These are phyloP conservation scores for Hyppa rectilinea DNA, from an alignment of 2,888 invertebrate genomes.

Conservation along the genomic window DNA sequence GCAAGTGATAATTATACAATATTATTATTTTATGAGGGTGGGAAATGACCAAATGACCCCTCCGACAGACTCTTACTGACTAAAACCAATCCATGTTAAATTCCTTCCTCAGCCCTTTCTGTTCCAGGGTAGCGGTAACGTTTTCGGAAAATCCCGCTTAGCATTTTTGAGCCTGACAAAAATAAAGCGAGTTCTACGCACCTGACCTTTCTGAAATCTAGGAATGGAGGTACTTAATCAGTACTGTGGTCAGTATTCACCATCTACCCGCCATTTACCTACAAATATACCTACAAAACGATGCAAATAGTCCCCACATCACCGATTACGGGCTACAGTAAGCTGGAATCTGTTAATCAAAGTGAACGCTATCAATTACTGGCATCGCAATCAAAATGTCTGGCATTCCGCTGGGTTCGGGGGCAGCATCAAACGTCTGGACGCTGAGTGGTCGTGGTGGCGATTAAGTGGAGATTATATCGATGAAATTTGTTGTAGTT, in stretches of 20 bases:
- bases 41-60: too few relatives aligned
- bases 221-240: not conserved
- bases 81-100: too few relatives aligned
- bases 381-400: constrained; percentile 87
- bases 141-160: too few relatives aligned
- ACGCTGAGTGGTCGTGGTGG: constrained; percentile 41
- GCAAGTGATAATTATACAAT: too few relatives aligned
- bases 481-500: constrained; percentile 13
- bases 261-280: constrained; percentile 8
- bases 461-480: constrained; percentile 24
- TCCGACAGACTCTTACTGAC: too few relatives aligned
- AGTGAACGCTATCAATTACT: constrained; percentile 86
- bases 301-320: constrained; percentile 60
- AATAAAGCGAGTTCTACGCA: not conserved
- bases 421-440: constrained; percentile 76
- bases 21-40: too few relatives aligned
- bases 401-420: constrained; percentile 76
- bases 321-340: constrained; percentile 63
- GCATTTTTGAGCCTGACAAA: not conserved
- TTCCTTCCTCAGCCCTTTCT: too few relatives aligned
- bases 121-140: too few relatives aligned
- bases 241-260: not conserved
- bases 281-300: constrained; percentile 29
- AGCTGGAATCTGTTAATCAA: constrained; percentile 88
- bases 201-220: not conserved